Evolutionary conservation across 2,888 invertebrate species (phyloP).

Genomic region (Abrostola triplasia): DNA sequence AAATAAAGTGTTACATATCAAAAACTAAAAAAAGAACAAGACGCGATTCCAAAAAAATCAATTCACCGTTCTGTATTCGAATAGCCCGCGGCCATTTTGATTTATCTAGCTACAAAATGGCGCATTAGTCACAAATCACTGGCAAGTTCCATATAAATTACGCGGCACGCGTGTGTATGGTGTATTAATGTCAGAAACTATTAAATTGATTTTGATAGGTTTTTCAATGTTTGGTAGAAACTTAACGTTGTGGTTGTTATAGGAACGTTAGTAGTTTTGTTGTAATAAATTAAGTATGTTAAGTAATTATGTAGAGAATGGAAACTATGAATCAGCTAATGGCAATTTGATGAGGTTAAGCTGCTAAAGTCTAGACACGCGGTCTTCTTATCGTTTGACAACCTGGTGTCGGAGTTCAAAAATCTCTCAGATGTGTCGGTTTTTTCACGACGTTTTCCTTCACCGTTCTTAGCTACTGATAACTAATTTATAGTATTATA

Average conservation of each 20-base stretch:
- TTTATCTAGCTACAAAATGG: constrained; percentile 59
- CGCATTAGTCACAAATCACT: constrained; percentile 51
- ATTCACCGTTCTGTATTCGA: constrained; percentile 49
- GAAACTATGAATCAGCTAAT: too few species aligned
- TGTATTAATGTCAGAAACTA: constrained; percentile 36
- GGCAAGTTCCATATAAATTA: constrained; percentile 35
- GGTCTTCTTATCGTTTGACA: too few species aligned
- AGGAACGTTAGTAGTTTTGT: too few species aligned
- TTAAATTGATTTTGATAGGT: constrained; percentile 42
- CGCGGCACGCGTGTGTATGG: constrained; percentile 29
- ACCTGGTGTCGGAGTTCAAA: too few species aligned
- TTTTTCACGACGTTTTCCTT: too few species aligned
- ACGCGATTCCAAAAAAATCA: constrained; percentile 50
- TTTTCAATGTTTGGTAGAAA: constrained; percentile 17
- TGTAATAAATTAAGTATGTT: too few species aligned
- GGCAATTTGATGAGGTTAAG: too few species aligned
- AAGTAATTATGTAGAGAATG: too few species aligned
- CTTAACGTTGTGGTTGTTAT: constrained; percentile 1
- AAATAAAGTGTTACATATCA: constrained; percentile 41
- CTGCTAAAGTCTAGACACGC: too few species aligned
- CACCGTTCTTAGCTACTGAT: too few species aligned
- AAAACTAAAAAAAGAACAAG: constrained; percentile 30
- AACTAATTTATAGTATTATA: too few species aligned
- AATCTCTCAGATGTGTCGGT: too few species aligned
- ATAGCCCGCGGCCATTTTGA: constrained; percentile 61